Evolutionary conservation across 1,140 invertebrate species (phyloP).

Genomic region (Magallana gigas): DNA sequence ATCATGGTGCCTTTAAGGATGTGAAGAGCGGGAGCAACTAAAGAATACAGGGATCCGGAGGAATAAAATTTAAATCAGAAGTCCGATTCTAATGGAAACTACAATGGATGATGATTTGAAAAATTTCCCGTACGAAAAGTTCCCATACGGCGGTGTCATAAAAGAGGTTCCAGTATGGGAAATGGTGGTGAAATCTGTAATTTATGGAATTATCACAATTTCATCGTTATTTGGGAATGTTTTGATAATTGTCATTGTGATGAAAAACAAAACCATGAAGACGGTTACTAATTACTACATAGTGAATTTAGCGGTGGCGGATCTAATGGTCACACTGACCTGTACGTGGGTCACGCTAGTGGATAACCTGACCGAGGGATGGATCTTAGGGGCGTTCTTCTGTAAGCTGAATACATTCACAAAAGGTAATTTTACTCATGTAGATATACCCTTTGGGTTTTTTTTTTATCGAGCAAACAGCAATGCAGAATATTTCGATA

Average conservation of each 20-base stretch:
- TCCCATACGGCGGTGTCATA: constrained; percentile 47
- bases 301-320: constrained; percentile 74
- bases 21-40: background rate
- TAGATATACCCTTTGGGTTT: too few relatives aligned
- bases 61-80: background rate
- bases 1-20: background rate
- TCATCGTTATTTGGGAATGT: constrained; percentile 68
- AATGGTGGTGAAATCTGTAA: constrained; percentile 70
- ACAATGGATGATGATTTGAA: too few relatives aligned
- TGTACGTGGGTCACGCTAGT: constrained; percentile 81
- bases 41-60: background rate
- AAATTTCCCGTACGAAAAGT: background rate
- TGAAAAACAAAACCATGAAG: constrained; percentile 65
- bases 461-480: too few relatives aligned
- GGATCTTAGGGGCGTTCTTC: constrained; percentile 78
- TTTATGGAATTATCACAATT: constrained; percentile 71
- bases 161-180: constrained; percentile 61
- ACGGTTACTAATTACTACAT: constrained; percentile 74
- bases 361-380: constrained; percentile 68
- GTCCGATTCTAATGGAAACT: constrained; percentile 2
- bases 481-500: background rate
- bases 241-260: constrained; percentile 66
- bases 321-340: constrained; percentile 78
- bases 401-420: constrained; percentile 80
- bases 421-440: constrained; percentile 74